phyloP scores from a whole-genome alignment of 1,140 invertebrate species.

The Drosophila tani region DNA sequence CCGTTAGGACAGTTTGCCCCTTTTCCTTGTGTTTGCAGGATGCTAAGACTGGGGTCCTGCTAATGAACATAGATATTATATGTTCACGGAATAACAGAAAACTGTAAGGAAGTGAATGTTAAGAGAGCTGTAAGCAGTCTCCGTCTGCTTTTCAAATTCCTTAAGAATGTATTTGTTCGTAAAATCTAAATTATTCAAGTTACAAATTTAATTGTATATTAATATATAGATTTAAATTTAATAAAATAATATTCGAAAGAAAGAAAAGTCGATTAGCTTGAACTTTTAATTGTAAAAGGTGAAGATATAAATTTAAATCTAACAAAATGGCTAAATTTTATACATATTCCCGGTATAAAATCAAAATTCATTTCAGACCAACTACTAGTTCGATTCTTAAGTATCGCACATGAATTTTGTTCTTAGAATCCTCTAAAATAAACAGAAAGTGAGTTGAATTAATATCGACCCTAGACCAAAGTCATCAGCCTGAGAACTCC shows the following conservation, averaged over 20 bases:
- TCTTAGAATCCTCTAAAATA: not conserved
- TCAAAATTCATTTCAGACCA: too few relatives aligned
- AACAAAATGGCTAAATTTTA: not conserved
- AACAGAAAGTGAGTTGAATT: not conserved
- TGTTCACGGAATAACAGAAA: not conserved
- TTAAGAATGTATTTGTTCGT: too few relatives aligned
- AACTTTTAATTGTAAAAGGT: not conserved
- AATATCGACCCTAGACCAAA: not conserved
- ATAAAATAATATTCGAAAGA: not conserved
- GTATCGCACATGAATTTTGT: too few relatives aligned
- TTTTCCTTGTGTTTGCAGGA: not conserved
- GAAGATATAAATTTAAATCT: not conserved
- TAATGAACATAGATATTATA: not conserved
- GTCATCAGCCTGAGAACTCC: not conserved
- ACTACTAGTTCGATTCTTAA: not conserved
- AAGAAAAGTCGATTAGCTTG: not conserved
- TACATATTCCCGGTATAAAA: too few relatives aligned
- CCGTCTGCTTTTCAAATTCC: not conserved
- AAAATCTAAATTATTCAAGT: too few relatives aligned
- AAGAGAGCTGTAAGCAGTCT: not conserved
- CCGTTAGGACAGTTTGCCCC: slow-evolving; percentile 66
- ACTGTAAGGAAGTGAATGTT: not conserved
- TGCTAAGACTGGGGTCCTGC: slow-evolving; percentile 5
- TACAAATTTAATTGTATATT: too few relatives aligned
- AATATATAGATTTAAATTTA: too few relatives aligned